phyloP scores from a whole-genome alignment of 2,888 invertebrate species.

The Adineta ricciae region DNA sequence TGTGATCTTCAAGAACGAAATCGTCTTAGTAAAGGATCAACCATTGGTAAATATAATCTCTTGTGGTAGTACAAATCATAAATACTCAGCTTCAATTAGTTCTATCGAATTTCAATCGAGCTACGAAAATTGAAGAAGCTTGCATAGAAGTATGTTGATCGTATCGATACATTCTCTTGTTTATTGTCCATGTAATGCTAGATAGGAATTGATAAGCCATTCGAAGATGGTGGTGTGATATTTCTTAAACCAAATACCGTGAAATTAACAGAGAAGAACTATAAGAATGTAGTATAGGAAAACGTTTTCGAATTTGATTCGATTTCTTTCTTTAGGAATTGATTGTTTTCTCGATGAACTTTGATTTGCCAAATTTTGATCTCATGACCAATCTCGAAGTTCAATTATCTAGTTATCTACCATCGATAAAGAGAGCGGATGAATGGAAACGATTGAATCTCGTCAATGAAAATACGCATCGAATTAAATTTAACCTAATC shows the following conservation, averaged over 20 bases:
- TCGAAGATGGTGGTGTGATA: neutral
- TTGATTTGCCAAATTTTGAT: neutral
- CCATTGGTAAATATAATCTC: neutral
- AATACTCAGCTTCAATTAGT: neutral
- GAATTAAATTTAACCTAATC: neutral
- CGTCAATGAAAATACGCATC: neutral
- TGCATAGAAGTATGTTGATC: neutral
- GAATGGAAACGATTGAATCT: constrained; percentile 4
- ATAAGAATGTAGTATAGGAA: too few relatives aligned
- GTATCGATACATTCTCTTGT: neutral
- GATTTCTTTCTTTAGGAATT: neutral
- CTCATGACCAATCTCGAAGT: neutral
- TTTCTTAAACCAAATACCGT: neutral
- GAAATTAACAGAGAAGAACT: neutral
- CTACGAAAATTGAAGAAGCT: neutral
- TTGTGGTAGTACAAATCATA: too few relatives aligned
- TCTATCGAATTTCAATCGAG: neutral
- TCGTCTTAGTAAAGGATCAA: neutral
- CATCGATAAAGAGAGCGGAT: neutral
- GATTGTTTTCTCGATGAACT: neutral
- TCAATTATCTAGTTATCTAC: neutral
- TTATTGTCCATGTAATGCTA: neutral
- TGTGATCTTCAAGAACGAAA: neutral
- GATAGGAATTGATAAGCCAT: constrained; percentile 5
- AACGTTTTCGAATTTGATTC: too few relatives aligned